phyloP scores from a whole-genome alignment of 2,888 invertebrate genomes.

The Beris chalybata region DNA sequence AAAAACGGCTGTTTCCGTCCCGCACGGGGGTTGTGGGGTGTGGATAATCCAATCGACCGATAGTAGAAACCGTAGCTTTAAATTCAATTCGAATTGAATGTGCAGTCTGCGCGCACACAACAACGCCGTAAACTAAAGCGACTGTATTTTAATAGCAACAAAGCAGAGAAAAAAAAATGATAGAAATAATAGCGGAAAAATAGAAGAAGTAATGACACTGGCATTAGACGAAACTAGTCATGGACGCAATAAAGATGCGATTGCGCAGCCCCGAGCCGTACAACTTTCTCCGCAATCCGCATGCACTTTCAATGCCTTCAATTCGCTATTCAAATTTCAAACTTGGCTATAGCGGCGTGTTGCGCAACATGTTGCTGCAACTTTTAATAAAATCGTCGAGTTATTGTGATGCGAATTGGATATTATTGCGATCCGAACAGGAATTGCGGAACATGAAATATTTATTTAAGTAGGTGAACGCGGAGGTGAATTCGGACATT shows the following conservation, averaged over 20 bases:
- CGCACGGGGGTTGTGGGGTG: no score
- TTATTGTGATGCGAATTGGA: background rate
- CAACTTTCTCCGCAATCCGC: background rate
- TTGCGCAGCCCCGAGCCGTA: conserved; percentile 9
- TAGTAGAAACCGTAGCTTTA: no score
- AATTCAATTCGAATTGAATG: no score
- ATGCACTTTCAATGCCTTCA: no score
- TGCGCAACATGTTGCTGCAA: conserved; percentile 13
- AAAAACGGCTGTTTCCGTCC: no score
- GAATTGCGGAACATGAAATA: background rate
- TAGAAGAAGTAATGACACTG: conserved; percentile 36
- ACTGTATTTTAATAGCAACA: background rate
- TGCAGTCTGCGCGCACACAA: no score
- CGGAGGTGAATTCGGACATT: background rate
- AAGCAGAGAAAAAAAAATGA: conserved; percentile 26
- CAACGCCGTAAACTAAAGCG: no score
- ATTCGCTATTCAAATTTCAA: no score
- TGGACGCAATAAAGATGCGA: conserved; percentile 33
- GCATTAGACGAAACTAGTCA: conserved; percentile 34
- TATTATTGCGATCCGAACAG: background rate
- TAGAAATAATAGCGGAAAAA: conserved; percentile 16
- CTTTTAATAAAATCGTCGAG: background rate
- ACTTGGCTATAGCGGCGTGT: background rate
- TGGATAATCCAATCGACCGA: no score
- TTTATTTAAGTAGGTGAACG: conserved; percentile 11